A percentile compares a stretch with the other conserved stretches of the same genome.
Evolutionary conservation across 2,888 invertebrate genomes (phyloP).

Genomic region (Fabriciana adippe): DNA sequence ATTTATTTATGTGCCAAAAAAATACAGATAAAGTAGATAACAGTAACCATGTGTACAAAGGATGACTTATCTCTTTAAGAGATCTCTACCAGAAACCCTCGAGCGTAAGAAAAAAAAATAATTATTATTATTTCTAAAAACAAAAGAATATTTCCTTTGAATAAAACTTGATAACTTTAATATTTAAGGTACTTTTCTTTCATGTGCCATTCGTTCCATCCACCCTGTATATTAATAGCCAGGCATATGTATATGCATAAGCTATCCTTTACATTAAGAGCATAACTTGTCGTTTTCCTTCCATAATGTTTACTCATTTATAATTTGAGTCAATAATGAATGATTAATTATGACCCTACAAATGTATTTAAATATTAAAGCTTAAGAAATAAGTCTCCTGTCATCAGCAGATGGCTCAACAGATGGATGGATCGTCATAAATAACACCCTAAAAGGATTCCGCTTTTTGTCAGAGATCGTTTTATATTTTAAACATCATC

Average conservation of each 20-base stretch:
- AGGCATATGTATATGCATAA: background rate
- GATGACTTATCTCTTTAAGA: too few species aligned
- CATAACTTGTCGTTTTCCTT: constrained; percentile 4
- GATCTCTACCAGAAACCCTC: too few species aligned
- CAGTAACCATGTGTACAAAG: too few species aligned
- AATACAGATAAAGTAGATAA: too few species aligned
- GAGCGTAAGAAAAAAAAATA: too few species aligned
- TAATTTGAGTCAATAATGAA: constrained; percentile 20
- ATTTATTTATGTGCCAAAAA: too few species aligned
- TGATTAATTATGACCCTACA: constrained; percentile 23
- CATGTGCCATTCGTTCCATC: background rate
- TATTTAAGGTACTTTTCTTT: too few species aligned
- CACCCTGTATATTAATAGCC: background rate
- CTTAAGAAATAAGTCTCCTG: constrained; percentile 39
- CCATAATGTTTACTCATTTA: constrained; percentile 32
- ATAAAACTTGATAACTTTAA: too few species aligned
- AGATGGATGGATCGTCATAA: constrained; percentile 40
- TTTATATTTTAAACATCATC: constrained; percentile 24
- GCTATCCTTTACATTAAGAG: constrained; percentile 2
- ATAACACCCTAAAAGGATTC: constrained; percentile 36
- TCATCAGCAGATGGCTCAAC: constrained; percentile 42
- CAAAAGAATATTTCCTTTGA: background rate
- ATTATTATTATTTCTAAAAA: too few species aligned
- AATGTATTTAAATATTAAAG: constrained; percentile 10
- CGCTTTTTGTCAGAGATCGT: constrained; percentile 30